These are phyloP conservation scores for Rhagophthalmus giganteus DNA, from an alignment of 2,888 invertebrate species.

Conservation along the genomic window DNA sequence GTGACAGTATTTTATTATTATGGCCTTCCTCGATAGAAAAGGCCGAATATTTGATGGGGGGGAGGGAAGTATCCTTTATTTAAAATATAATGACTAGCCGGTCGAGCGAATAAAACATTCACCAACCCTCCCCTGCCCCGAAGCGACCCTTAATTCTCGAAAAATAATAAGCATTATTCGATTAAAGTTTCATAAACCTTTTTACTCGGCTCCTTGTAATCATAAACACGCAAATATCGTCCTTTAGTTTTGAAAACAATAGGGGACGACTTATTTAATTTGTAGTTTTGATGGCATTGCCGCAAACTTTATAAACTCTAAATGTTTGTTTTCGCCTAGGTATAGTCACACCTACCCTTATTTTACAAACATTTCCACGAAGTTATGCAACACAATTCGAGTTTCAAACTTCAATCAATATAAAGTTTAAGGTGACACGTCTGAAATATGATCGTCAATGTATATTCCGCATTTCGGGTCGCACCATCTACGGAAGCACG, in stretches of 20 bases:
- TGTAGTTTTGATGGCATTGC: background rate
- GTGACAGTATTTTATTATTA: background rate
- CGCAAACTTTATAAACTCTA: background rate
- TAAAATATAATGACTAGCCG: too few species aligned
- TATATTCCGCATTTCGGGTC: background rate
- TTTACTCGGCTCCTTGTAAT: background rate
- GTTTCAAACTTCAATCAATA: background rate
- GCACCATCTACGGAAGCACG: background rate
- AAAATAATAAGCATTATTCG: too few species aligned
- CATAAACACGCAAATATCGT: background rate
- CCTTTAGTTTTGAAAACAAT: background rate
- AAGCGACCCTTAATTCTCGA: too few species aligned
- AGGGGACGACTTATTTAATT: background rate
- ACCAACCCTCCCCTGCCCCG: too few species aligned
- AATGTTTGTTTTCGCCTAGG: background rate
- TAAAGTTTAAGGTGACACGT: background rate
- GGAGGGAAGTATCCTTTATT: background rate
- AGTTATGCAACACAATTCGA: background rate
- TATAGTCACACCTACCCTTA: background rate
- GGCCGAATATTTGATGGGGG: background rate
- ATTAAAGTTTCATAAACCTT: too few species aligned
- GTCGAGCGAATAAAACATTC: too few species aligned
- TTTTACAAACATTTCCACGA: background rate
- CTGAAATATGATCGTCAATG: background rate
- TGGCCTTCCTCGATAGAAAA: background rate